Evolutionary conservation across 2,797 vertebrate genomes (phyloP).

Genomic region (Ctenopoma kingsleyae): DNA sequence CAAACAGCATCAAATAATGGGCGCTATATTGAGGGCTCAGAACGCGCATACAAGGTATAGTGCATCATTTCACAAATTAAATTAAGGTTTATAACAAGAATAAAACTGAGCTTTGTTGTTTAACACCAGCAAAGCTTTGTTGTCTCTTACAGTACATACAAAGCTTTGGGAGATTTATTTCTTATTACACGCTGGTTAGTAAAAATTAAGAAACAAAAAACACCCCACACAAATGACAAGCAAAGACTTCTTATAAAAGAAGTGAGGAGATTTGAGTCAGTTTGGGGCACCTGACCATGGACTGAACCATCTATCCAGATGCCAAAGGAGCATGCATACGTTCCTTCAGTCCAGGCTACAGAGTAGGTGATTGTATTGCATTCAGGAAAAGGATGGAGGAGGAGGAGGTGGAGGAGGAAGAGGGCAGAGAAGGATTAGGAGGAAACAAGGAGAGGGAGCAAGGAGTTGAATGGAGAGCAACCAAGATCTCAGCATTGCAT

Average conservation of each 20-base stretch:
- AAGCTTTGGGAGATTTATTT: conserved; percentile 69
- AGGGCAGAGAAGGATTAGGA: conserved; percentile 12
- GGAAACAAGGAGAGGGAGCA: conserved; percentile 32
- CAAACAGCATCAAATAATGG: conserved; percentile 49
- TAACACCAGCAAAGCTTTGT: conserved; percentile 69
- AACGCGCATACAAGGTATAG: conserved; percentile 48
- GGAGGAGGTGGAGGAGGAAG: conserved; percentile 14
- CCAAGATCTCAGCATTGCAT: conserved; percentile 82
- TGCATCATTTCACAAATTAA: conserved; percentile 64
- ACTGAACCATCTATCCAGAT: conserved; percentile 64
- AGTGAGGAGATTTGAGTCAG: conserved; percentile 56
- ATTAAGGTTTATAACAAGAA: conserved; percentile 51
- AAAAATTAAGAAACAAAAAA: conserved; percentile 51
- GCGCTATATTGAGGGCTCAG: conserved; percentile 47
- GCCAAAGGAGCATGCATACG: conserved; percentile 82
- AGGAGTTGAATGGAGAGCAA: conserved; percentile 65
- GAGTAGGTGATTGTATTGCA: conserved; percentile 69
- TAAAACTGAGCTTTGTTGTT: conserved; percentile 65
- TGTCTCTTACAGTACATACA: conserved; percentile 56
- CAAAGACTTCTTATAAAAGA: conserved; percentile 65
- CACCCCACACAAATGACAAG: conserved; percentile 74
- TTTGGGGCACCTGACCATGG: conserved; percentile 57
- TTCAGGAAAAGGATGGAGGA: conserved; percentile 67
- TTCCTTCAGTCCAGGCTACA: conserved; percentile 75
- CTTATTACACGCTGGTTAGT: conserved; percentile 67